A percentile compares a stretch with the other conserved stretches of the same genome.
These are phyloP conservation scores for Platypus cylindrus DNA, from an alignment of 2,888 invertebrate genomes.

Conservation along the genomic window DNA sequence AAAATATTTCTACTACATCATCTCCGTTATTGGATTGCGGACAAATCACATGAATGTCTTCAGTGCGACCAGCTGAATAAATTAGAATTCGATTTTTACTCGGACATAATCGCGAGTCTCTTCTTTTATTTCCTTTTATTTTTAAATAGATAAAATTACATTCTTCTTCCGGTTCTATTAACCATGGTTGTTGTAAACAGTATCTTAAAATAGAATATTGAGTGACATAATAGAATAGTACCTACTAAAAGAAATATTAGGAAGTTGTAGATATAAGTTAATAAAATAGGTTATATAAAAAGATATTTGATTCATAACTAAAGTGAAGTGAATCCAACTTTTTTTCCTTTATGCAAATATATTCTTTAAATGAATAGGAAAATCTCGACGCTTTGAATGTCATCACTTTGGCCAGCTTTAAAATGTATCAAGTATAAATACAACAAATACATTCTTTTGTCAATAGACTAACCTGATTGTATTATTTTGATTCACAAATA, in stretches of 20 bases:
- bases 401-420: too few species aligned
- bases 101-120: constrained; percentile 39
- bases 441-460: not conserved
- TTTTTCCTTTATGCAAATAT: too few species aligned
- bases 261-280: too few species aligned
- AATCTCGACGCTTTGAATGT: too few species aligned
- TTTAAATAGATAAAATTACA: constrained; percentile 61
- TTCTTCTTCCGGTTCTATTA: constrained; percentile 62
- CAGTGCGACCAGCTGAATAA: constrained; percentile 55
- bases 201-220: constrained; percentile 22
- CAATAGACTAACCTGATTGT: constrained; percentile 26
- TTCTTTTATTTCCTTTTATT: constrained; percentile 49
- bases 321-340: too few species aligned
- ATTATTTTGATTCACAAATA: constrained; percentile 39
- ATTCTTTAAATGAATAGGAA: too few species aligned
- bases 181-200: constrained; percentile 65
- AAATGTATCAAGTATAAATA: too few species aligned
- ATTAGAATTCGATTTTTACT: constrained; percentile 61
- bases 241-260: too few species aligned
- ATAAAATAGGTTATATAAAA: too few species aligned
- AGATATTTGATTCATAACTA: too few species aligned
- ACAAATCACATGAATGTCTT: constrained; percentile 51
- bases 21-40: constrained; percentile 39
- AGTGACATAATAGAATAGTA: too few species aligned
- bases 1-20: constrained; percentile 52